Evolutionary conservation across 2,888 invertebrate genomes (phyloP).

Genomic region (Rotaria macrura): DNA sequence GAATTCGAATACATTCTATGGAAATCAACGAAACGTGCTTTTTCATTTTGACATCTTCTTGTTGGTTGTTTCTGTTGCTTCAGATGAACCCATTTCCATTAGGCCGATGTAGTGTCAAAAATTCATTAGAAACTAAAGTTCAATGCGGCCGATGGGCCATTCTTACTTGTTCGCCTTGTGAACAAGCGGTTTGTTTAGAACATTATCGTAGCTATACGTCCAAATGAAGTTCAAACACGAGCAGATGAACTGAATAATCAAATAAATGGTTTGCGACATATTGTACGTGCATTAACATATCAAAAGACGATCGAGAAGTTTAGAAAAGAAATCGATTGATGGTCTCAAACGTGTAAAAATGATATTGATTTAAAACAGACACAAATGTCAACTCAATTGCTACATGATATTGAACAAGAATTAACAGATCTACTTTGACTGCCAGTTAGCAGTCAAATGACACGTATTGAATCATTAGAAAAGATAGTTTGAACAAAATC

Average conservation of each 20-base stretch:
- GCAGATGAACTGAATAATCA: background rate
- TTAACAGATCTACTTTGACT: background rate
- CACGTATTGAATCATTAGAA: background rate
- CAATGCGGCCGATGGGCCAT: background rate
- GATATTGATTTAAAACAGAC: background rate
- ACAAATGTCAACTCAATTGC: background rate
- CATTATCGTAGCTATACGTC: background rate
- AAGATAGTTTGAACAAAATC: background rate
- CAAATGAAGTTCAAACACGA: background rate
- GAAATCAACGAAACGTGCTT: no score
- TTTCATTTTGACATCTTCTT: background rate
- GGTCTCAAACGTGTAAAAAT: background rate
- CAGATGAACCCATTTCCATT: background rate
- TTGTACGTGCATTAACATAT: background rate
- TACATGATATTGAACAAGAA: background rate
- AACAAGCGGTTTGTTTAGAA: background rate
- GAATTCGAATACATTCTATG: no score
- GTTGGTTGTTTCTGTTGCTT: background rate
- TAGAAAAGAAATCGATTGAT: background rate
- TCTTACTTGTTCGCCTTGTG: background rate
- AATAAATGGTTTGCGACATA: background rate
- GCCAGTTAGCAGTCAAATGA: background rate
- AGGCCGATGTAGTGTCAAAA: background rate
- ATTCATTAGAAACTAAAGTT: background rate
- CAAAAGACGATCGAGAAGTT: background rate